These are phyloP conservation scores for Lordiphosa stackelbergi DNA, from an alignment of 1,140 invertebrate genomes.

Conservation along the genomic window DNA sequence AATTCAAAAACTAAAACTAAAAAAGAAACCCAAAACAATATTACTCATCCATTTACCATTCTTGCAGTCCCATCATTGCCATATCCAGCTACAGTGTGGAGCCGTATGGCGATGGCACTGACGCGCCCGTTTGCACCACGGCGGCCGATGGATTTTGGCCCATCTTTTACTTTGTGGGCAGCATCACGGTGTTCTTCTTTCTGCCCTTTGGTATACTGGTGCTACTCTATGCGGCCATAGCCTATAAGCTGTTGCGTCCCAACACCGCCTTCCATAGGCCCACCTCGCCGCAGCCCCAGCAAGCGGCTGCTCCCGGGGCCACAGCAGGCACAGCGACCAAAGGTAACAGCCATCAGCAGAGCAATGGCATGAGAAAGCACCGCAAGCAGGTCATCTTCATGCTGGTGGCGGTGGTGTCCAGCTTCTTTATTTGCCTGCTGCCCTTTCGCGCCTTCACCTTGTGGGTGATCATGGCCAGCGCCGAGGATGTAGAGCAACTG, in stretches of 20 bases:
- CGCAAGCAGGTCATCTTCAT: slow-evolving; percentile 90
- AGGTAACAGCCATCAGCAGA: slow-evolving; percentile 66
- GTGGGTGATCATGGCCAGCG: slow-evolving; percentile 87
- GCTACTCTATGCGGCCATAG: slow-evolving; percentile 90
- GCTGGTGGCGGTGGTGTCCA: slow-evolving; percentile 91
- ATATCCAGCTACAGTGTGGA: slow-evolving; percentile 85
- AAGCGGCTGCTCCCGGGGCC: neutral
- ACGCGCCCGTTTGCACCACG: slow-evolving; percentile 85
- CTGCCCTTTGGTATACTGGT: slow-evolving; percentile 88
- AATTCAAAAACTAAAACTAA: slow-evolving; percentile 2
- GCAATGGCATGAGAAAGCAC: slow-evolving; percentile 79
- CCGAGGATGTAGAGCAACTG: slow-evolving; percentile 81
- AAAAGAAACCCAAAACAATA: neutral
- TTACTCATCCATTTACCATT: slow-evolving; percentile 23
- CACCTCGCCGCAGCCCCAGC: slow-evolving; percentile 75
- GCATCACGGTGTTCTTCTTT: slow-evolving; percentile 89
- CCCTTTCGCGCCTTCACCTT: slow-evolving; percentile 91
- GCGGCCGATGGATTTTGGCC: slow-evolving; percentile 85
- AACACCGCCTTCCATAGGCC: slow-evolving; percentile 73
- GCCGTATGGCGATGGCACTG: slow-evolving; percentile 83
- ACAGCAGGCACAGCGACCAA: slow-evolving; percentile 20
- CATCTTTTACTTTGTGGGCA: slow-evolving; percentile 86
- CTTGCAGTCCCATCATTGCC: slow-evolving; percentile 86
- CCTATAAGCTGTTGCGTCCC: slow-evolving; percentile 83
- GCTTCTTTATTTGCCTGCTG: slow-evolving; percentile 92